Evolutionary conservation across 2,113 vertebrate genomes (phyloP).

Genomic region (Antennarius striatus): DNA sequence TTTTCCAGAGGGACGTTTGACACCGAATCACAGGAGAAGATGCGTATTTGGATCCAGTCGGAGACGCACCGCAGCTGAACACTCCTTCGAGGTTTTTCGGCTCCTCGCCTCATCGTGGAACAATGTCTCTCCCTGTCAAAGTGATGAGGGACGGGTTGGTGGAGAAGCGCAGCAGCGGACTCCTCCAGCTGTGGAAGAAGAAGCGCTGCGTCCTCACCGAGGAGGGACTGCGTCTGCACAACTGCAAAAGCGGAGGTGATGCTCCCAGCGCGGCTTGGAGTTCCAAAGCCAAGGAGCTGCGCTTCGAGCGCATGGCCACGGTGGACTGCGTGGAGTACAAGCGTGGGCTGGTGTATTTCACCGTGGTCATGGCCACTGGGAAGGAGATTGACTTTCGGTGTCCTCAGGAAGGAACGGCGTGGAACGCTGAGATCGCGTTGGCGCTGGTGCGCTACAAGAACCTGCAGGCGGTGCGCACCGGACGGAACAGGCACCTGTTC

Average conservation of each 20-base stretch:
- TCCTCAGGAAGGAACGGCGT: constrained; percentile 86
- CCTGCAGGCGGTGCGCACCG: constrained; percentile 87
- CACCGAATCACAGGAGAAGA: neutral
- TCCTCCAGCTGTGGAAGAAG: constrained; percentile 94
- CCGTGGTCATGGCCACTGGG: constrained; percentile 88
- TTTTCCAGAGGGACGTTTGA: neutral
- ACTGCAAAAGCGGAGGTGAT: constrained; percentile 47
- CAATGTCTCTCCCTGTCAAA: constrained; percentile 80
- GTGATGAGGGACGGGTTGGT: constrained; percentile 87
- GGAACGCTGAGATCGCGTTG: constrained; percentile 92
- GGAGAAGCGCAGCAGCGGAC: constrained; percentile 93
- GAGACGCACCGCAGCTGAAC: constrained; percentile 2
- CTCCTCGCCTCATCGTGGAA: neutral
- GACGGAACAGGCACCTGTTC: constrained; percentile 81
- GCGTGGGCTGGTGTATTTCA: constrained; percentile 90
- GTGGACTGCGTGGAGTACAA: constrained; percentile 96
- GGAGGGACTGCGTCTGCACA: constrained; percentile 84
- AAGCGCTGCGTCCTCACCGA: constrained; percentile 91
- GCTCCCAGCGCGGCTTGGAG: constrained; percentile 62
- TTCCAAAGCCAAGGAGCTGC: constrained; percentile 85
- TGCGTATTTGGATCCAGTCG: constrained; percentile 8
- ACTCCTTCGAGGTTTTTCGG: neutral
- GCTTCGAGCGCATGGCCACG: constrained; percentile 87
- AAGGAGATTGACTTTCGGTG: constrained; percentile 93
- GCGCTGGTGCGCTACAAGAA: constrained; percentile 94